phyloP scores from a whole-genome alignment of 2,888 invertebrate species.

The Dichetophora obliterata region DNA sequence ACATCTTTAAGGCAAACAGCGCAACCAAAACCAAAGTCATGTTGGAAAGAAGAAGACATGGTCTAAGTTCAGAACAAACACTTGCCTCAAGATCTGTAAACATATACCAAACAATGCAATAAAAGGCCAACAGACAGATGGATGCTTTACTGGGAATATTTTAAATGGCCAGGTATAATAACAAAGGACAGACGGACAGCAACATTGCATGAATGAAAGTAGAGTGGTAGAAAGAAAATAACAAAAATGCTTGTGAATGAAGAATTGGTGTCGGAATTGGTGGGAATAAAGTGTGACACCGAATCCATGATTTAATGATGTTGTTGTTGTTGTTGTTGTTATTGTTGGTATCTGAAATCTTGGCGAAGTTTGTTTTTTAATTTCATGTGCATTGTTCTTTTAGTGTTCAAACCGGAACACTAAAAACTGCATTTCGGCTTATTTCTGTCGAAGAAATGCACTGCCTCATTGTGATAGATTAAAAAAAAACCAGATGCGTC shows the following conservation, averaged over 20 bases:
- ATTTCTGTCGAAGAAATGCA: too few relatives aligned
- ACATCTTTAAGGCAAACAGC: neutral
- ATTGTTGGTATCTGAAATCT: too few relatives aligned
- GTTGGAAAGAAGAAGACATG: neutral
- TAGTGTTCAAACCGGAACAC: too few relatives aligned
- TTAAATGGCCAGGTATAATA: constrained; percentile 8
- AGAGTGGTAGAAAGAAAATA: neutral
- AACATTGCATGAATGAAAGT: neutral
- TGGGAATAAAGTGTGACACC: neutral
- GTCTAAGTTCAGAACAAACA: constrained; percentile 32
- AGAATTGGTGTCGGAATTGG: neutral
- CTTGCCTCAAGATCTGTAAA: neutral
- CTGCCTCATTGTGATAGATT: too few relatives aligned
- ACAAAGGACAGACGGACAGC: neutral
- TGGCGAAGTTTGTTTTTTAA: too few relatives aligned
- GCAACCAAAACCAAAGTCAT: neutral
- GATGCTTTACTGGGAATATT: neutral
- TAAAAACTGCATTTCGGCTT: too few relatives aligned
- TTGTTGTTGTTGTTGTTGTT: too few relatives aligned
- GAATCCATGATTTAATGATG: too few relatives aligned
- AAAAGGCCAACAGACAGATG: neutral
- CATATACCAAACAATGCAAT: neutral
- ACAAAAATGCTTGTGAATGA: neutral
- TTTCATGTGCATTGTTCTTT: too few relatives aligned
- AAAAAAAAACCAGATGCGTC: too few relatives aligned